Evolutionary conservation across 2,113 vertebrate genomes (phyloP).

Genomic region (Bubo bubo): DNA sequence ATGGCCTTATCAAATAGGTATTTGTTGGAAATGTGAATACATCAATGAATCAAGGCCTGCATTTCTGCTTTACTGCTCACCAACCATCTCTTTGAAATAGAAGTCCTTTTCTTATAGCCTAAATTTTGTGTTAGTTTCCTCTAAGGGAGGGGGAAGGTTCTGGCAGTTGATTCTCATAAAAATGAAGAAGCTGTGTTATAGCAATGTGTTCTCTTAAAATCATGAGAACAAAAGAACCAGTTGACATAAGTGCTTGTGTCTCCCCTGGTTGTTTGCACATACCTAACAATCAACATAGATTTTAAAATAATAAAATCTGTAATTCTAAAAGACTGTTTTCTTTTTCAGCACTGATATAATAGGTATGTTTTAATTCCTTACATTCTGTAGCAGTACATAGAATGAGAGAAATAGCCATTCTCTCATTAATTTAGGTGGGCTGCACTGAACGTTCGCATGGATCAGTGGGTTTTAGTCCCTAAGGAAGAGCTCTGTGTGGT

Average conservation of each 20-base stretch:
- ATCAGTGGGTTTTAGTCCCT: constrained; percentile 48
- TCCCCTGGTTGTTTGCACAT: neutral
- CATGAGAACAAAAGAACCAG: neutral
- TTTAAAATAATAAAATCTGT: neutral
- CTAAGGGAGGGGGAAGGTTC: neutral
- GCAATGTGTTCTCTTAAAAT: neutral
- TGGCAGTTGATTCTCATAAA: neutral
- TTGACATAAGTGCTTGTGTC: neutral
- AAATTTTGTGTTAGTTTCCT: neutral
- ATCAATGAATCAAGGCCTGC: constrained; percentile 53
- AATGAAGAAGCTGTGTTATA: neutral
- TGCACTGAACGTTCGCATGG: constrained; percentile 12
- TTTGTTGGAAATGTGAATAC: constrained; percentile 48
- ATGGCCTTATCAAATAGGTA: constrained; percentile 52
- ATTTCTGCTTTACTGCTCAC: constrained; percentile 58
- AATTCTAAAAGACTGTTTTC: neutral
- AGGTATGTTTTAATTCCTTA: neutral
- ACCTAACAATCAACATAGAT: neutral
- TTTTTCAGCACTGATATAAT: neutral
- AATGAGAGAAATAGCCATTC: constrained; percentile 1
- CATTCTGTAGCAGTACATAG: neutral
- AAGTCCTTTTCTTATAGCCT: neutral
- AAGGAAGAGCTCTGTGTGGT: constrained; percentile 62
- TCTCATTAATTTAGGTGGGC: constrained; percentile 27
- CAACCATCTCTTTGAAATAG: constrained; percentile 22